A percentile compares a stretch with the other conserved stretches of the same genome.
Evolutionary conservation across 1,140 invertebrate species (phyloP).

Genomic region (Drosophila eugracilis): DNA sequence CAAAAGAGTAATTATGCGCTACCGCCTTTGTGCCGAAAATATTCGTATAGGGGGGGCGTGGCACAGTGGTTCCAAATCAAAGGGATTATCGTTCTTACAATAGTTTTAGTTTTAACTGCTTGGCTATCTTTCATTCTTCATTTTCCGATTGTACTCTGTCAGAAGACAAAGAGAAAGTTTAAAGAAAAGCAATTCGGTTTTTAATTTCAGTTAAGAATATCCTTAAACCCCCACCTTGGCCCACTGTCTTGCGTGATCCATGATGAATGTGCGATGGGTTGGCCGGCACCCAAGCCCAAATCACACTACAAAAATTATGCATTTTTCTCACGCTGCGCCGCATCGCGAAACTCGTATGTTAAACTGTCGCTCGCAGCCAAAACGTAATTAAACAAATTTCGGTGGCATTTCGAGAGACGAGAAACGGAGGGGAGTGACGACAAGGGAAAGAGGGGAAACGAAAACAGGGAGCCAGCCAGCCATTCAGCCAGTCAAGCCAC

Average conservation of each 20-base stretch:
- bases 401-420: slow-evolving; percentile 31
- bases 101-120: too few relatives aligned
- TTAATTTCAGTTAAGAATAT: too few relatives aligned
- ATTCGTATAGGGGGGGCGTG: slow-evolving; percentile 69
- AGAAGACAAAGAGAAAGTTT: too few relatives aligned
- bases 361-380: slow-evolving; percentile 81
- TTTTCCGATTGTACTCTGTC: too few relatives aligned
- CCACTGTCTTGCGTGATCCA: slow-evolving; percentile 28
- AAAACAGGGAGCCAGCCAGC: slow-evolving; percentile 10
- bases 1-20: slow-evolving; percentile 65
- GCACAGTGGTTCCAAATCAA: slow-evolving; percentile 47
- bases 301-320: slow-evolving; percentile 48
- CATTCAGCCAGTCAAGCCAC: too few relatives aligned
- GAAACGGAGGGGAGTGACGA: too few relatives aligned
- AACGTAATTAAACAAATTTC: slow-evolving; percentile 83
- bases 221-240: not conserved
- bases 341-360: slow-evolving; percentile 70
- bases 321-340: slow-evolving; percentile 77
- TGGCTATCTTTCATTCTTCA: too few relatives aligned
- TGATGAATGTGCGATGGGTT: slow-evolving; percentile 61
- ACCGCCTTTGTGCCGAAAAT: slow-evolving; percentile 39
- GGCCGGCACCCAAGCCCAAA: slow-evolving; percentile 34
- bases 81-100: not conserved
- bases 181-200: too few relatives aligned
- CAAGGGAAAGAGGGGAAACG: not conserved